These are phyloP conservation scores for Gambelia wislizenii DNA, from an alignment of 2,797 vertebrate genomes.

Conservation along the genomic window DNA sequence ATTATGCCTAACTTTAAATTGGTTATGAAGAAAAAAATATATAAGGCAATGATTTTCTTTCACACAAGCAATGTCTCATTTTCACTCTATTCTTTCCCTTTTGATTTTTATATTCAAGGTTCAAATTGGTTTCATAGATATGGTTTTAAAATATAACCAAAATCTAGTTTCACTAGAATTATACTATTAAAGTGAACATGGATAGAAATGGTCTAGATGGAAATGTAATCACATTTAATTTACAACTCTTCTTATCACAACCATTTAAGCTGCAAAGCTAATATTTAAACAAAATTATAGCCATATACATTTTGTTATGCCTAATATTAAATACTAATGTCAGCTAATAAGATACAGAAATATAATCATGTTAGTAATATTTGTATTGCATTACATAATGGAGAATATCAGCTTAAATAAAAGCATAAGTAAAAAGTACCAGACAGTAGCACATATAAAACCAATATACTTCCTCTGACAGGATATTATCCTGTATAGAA, in stretches of 20 bases:
- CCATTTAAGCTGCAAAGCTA: constrained; percentile 60
- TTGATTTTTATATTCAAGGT: constrained; percentile 50
- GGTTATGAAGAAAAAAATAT: constrained; percentile 74
- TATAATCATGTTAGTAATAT: constrained; percentile 69
- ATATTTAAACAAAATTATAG: constrained; percentile 70
- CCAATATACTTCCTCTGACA: constrained; percentile 30
- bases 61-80: constrained; percentile 56
- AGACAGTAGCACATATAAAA: constrained; percentile 5
- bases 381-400: constrained; percentile 71
- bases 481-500: background rate
- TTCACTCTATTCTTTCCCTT: constrained; percentile 53
- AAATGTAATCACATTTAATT: constrained; percentile 76
- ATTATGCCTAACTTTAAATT: constrained; percentile 78
- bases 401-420: constrained; percentile 53
- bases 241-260: constrained; percentile 74
- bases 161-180: constrained; percentile 64
- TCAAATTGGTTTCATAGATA: constrained; percentile 58
- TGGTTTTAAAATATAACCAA: constrained; percentile 54
- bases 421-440: constrained; percentile 44
- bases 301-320: constrained; percentile 73
- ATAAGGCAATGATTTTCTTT: constrained; percentile 37
- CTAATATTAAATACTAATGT: constrained; percentile 67
- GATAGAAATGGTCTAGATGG: constrained; percentile 67
- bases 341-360: constrained; percentile 74
- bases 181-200: constrained; percentile 67